phyloP scores from a whole-genome alignment of 2,113 vertebrate genomes.

The Australoheros scitulus region DNA sequence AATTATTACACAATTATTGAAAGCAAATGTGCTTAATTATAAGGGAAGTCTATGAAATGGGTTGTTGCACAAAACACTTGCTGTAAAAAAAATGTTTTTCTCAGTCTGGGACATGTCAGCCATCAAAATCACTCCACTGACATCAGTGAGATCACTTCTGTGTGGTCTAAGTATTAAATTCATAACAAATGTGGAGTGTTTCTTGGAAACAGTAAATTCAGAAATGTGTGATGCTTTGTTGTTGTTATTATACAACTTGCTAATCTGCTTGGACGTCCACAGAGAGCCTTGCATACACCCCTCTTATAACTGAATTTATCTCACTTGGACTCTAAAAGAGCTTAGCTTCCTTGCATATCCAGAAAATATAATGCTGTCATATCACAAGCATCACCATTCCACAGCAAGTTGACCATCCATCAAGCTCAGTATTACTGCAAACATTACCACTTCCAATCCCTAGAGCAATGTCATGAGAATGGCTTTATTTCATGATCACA shows the following conservation, averaged over 20 bases:
- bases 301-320: not conserved
- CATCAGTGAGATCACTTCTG: conserved; percentile 19
- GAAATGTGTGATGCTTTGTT: not conserved
- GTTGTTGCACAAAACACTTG: not conserved
- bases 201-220: not conserved
- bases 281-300: not conserved
- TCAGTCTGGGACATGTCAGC: not conserved
- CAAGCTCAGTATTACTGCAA: not conserved
- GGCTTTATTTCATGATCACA: not conserved
- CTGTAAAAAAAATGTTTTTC: not conserved
- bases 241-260: no score
- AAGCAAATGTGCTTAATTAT: conserved; percentile 32
- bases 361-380: not conserved
- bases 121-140: conserved; percentile 5
- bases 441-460: not conserved
- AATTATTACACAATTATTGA: not conserved
- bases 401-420: not conserved
- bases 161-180: conserved; percentile 20
- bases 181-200: not conserved
- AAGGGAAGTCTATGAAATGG: not conserved
- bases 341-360: not conserved
- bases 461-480: not conserved
- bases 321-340: not conserved
- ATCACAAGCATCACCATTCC: not conserved
- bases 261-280: no score